Evolutionary conservation across 2,113 vertebrate species (phyloP).

Genomic region (Indicator maculatus): DNA sequence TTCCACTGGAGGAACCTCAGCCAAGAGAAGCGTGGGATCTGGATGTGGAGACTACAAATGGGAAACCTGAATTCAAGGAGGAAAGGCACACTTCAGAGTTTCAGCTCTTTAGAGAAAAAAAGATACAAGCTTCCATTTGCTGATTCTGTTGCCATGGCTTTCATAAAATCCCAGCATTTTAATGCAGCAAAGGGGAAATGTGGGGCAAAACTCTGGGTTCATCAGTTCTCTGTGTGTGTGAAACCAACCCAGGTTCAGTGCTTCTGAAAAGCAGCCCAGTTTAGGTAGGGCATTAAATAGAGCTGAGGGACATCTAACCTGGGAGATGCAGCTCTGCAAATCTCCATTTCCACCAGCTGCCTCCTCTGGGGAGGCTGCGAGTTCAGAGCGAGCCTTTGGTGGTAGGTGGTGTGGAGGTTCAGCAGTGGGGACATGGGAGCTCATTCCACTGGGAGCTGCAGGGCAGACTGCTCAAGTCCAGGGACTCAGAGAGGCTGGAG

Average conservation of each 20-base stretch:
- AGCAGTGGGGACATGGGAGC: not conserved
- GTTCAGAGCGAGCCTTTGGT: not conserved
- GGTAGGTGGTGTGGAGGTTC: fast-evolving
- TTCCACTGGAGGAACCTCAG: not conserved
- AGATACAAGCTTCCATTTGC: not conserved
- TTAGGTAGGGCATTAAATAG: not conserved
- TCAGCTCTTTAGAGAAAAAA: not conserved
- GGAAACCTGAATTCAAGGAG: not conserved
- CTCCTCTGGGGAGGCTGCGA: fast-evolving
- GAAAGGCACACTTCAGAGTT: not conserved
- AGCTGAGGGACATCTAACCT: not conserved
- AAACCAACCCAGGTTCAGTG: not conserved
- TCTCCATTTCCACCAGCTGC: not conserved
- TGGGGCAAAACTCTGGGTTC: not conserved
- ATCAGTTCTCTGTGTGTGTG: not conserved
- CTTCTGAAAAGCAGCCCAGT: not conserved
- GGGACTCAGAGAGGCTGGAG: fast-evolving
- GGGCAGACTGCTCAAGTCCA: not conserved
- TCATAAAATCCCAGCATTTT: not conserved
- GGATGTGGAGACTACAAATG: not conserved
- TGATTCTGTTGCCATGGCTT: not conserved
- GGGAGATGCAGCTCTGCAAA: not conserved
- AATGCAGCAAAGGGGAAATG: not conserved
- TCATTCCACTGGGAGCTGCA: not conserved
- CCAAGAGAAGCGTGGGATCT: constrained; percentile 6